phyloP scores from a whole-genome alignment of 2,888 invertebrate species.

The Heliconius aoede region DNA sequence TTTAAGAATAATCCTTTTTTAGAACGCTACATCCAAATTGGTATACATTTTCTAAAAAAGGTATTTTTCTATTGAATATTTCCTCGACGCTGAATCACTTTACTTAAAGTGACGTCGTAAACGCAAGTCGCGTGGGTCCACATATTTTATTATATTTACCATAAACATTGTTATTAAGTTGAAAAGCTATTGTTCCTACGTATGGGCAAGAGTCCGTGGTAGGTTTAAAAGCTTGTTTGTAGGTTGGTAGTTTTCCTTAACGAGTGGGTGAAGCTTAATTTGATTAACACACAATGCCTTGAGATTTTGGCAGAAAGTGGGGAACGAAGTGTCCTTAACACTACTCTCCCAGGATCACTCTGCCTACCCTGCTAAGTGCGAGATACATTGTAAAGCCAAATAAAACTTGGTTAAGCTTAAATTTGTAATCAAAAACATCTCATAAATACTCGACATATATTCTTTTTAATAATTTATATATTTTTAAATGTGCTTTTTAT shows the following conservation, averaged over 20 bases:
- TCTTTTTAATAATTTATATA: no score
- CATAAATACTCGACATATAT: no score
- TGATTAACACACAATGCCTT: no score
- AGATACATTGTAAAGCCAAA: no score
- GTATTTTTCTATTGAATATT: conserved; percentile 1
- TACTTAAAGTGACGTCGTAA: conserved; percentile 15
- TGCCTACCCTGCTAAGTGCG: not conserved
- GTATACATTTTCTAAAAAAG: no score
- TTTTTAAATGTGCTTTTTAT: no score
- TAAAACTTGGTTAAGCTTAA: no score
- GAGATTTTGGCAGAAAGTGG: no score
- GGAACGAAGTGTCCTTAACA: not conserved
- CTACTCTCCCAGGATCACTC: not conserved
- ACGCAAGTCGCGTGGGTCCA: conserved; percentile 20
- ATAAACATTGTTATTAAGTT: conserved; percentile 24
- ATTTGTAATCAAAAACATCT: no score
- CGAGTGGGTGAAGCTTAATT: not conserved
- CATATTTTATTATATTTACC: conserved; percentile 17
- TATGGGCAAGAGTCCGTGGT: not conserved
- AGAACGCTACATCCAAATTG: no score
- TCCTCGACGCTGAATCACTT: conserved; percentile 1
- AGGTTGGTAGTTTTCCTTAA: not conserved
- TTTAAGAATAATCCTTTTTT: no score
- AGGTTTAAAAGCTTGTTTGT: not conserved
- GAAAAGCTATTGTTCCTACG: conserved; percentile 24